A percentile compares a stretch with the other conserved stretches of the same genome.
Conservation (phyloP, 2,888 invertebrate genomes). For the Fragum sueziense region DNA sequence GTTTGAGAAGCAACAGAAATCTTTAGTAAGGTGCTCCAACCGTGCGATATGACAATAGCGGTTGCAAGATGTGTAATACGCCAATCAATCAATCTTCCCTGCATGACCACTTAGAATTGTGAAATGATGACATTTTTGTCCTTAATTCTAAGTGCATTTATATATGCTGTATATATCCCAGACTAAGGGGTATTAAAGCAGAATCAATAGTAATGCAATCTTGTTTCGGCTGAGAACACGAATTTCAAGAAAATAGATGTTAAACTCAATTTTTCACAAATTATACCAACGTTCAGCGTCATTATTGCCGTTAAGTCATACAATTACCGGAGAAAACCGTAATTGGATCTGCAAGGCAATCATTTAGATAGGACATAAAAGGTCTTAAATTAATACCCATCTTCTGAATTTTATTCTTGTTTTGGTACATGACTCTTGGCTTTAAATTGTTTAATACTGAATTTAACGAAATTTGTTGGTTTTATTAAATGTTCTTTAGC, state of each 20-base stretch:
- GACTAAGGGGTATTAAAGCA: not conserved
- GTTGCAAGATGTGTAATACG: too few species aligned
- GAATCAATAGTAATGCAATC: conserved; percentile 10
- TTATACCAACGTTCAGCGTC: not conserved
- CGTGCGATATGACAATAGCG: too few species aligned
- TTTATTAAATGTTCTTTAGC: too few species aligned
- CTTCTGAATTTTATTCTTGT: not conserved
- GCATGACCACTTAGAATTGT: not conserved
- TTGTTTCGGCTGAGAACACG: not conserved
- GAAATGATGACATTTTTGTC: too few species aligned
- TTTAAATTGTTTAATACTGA: not conserved
- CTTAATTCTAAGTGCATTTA: too few species aligned
- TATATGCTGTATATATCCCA: too few species aligned
- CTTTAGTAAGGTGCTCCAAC: too few species aligned
- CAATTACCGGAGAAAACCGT: not conserved
- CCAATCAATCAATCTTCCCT: not conserved
- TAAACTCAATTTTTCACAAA: conserved; percentile 9
- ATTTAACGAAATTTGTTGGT: too few species aligned
- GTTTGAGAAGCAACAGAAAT: too few species aligned
- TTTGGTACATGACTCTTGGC: too few species aligned
- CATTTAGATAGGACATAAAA: not conserved
- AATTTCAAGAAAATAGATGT: conserved; percentile 4
- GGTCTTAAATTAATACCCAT: conserved; percentile 9
- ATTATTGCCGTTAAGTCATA: not conserved
- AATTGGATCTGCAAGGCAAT: conserved; percentile 7